A percentile compares a stretch with the other conserved stretches of the same genome.
Evolutionary conservation across 2,113 vertebrate genomes (phyloP).

Genomic region (Sitta europaea): DNA sequence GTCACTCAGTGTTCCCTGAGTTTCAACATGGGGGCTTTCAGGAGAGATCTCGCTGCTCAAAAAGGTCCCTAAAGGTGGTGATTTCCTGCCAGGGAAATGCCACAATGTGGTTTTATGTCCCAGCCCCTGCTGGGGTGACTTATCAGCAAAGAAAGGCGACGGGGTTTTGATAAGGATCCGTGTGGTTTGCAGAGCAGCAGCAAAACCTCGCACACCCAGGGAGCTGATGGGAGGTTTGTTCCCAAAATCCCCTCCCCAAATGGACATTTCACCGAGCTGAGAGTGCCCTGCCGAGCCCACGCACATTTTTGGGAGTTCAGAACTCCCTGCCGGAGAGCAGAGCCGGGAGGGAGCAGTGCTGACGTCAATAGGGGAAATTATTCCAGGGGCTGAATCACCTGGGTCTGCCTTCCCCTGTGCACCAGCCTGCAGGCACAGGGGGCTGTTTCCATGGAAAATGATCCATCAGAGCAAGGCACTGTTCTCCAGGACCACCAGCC

Average conservation of each 20-base stretch:
- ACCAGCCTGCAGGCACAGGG: too few species aligned
- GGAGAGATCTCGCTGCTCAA: constrained; percentile 7
- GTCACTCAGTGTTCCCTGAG: not conserved
- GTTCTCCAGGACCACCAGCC: too few species aligned
- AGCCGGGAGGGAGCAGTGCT: too few species aligned
- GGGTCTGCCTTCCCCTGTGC: too few species aligned
- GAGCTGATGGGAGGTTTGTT: not conserved
- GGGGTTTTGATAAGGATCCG: constrained; percentile 35
- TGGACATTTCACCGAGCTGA: not conserved
- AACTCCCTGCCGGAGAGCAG: too few species aligned
- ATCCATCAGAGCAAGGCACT: too few species aligned
- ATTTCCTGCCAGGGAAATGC: constrained; percentile 56
- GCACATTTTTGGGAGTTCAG: too few species aligned
- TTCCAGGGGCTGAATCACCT: too few species aligned
- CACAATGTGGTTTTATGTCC: not conserved
- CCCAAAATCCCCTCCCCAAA: not conserved
- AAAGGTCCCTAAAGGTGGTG: not conserved
- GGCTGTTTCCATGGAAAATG: too few species aligned
- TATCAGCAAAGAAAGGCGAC: constrained; percentile 44
- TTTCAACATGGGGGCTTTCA: constrained; percentile 12
- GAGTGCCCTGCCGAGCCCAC: not conserved
- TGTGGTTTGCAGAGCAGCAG: not conserved
- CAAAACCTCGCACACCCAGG: not conserved
- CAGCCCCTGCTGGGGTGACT: constrained; percentile 41
- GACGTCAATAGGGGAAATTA: too few species aligned